phyloP scores from a whole-genome alignment of 2,888 invertebrate genomes.

The Macaria notata region DNA sequence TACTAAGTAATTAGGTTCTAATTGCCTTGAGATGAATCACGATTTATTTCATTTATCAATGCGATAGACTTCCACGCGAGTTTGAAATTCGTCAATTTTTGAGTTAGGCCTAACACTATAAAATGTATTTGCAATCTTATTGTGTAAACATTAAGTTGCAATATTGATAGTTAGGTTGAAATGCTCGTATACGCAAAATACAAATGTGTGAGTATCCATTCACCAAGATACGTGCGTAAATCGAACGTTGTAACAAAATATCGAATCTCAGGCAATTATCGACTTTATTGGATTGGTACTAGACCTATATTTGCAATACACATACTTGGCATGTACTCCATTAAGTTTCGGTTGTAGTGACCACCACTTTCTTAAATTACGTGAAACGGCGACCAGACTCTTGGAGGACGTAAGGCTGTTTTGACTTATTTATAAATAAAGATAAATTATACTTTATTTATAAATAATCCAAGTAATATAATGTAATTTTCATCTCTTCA shows the following conservation, averaged over 20 bases:
- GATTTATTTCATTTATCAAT: conserved; percentile 24
- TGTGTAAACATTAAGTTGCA: neutral
- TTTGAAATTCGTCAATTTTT: conserved; percentile 45
- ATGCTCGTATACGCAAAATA: conserved; percentile 23
- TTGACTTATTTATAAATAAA: neutral
- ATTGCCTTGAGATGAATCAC: conserved; percentile 39
- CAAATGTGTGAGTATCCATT: conserved; percentile 55
- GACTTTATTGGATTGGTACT: conserved; percentile 3
- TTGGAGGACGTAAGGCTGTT: conserved; percentile 17
- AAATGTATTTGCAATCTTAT: conserved; percentile 32
- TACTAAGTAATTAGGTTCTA: conserved; percentile 13
- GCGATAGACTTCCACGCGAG: conserved; percentile 35
- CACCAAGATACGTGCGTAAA: conserved; percentile 40
- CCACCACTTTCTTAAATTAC: conserved; percentile 36
- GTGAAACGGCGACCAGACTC: conserved; percentile 19
- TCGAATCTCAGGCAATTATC: conserved; percentile 22
- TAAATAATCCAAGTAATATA: no score
- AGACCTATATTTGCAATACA: neutral
- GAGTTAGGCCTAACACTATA: conserved; percentile 36
- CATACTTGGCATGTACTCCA: conserved; percentile 2
- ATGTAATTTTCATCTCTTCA: no score
- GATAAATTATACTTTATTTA: no score
- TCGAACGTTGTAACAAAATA: conserved; percentile 25
- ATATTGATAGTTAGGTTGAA: conserved; percentile 15
- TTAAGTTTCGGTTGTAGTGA: conserved; percentile 7